A percentile compares a stretch with the other conserved stretches of the same genome.
phyloP scores from a whole-genome alignment of 2,888 invertebrate genomes.

The Heteromurus nitidus region DNA sequence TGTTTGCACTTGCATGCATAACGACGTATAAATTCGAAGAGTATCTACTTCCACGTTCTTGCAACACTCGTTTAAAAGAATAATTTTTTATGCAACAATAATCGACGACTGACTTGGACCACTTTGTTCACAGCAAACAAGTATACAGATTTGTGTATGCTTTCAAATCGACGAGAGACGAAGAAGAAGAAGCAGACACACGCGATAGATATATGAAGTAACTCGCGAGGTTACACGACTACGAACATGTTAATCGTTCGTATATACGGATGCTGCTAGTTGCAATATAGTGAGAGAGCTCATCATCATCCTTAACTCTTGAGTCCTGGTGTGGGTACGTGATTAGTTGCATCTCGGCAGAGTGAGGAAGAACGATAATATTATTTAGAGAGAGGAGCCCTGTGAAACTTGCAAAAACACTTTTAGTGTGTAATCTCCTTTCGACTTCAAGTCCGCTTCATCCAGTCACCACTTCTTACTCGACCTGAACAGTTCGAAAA shows the following conservation, averaged over 20 bases:
- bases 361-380: conserved; percentile 56
- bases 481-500: conserved; percentile 64
- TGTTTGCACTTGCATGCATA: too few species aligned
- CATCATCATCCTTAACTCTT: conserved; percentile 57
- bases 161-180: too few species aligned
- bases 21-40: too few species aligned
- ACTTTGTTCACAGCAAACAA: conserved; percentile 55
- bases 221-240: too few species aligned
- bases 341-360: conserved; percentile 34
- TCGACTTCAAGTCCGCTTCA: conserved; percentile 54
- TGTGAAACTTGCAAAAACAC: too few species aligned
- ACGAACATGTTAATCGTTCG: too few species aligned
- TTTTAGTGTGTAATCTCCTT: too few species aligned
- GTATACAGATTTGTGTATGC: too few species aligned
- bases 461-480: conserved; percentile 59
- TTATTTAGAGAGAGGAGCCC: conserved; percentile 47
- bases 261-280: too few species aligned
- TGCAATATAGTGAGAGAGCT: conserved; percentile 26
- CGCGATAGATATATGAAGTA: too few species aligned
- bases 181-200: conserved; percentile 9
- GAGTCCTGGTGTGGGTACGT: conserved; percentile 52
- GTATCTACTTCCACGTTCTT: conserved; percentile 59
- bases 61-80: too few species aligned
- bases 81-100: conserved; percentile 59
- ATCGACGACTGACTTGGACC: conserved; percentile 21